Conservation (phyloP, 2,797 vertebrate species). For the Rhadinocentrus ornatus region DNA sequence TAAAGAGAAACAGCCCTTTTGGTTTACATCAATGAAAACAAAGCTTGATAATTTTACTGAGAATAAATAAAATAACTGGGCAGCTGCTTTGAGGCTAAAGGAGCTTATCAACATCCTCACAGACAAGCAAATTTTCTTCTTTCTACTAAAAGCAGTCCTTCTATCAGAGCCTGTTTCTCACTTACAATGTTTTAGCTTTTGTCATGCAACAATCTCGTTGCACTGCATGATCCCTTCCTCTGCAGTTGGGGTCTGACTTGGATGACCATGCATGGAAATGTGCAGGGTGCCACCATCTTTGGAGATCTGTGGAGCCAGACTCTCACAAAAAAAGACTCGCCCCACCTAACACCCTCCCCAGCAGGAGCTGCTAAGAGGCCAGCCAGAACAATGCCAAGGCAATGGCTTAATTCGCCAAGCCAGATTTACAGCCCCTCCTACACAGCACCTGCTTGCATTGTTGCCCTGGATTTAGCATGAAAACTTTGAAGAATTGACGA, state of each 20-base stretch:
- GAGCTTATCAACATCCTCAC: background rate
- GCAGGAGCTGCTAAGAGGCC: constrained; percentile 69
- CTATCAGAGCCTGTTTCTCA: constrained; percentile 5
- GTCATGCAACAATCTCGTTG: background rate
- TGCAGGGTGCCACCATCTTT: constrained; percentile 48
- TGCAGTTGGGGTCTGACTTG: constrained; percentile 30
- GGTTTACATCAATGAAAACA: constrained; percentile 40
- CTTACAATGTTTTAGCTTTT: background rate
- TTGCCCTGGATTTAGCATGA: constrained; percentile 70
- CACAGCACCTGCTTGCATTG: constrained; percentile 78
- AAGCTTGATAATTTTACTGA: constrained; percentile 13
- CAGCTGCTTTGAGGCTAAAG: constrained; percentile 16
- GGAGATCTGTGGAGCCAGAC: constrained; percentile 58
- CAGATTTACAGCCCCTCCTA: constrained; percentile 78
- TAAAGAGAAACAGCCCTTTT: constrained; percentile 41
- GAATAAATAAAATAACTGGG: constrained; percentile 26
- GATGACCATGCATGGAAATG: constrained; percentile 59
- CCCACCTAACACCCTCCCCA: constrained; percentile 48
- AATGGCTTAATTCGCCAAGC: constrained; percentile 77
- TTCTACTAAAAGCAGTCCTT: background rate
- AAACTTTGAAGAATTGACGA: constrained; percentile 61
- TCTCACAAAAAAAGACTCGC: constrained; percentile 22
- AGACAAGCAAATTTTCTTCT: background rate
- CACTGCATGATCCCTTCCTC: background rate
- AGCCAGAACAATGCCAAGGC: constrained; percentile 73